These are phyloP conservation scores for Caradrina kadenii DNA, from an alignment of 2,888 invertebrate species.

Conservation along the genomic window DNA sequence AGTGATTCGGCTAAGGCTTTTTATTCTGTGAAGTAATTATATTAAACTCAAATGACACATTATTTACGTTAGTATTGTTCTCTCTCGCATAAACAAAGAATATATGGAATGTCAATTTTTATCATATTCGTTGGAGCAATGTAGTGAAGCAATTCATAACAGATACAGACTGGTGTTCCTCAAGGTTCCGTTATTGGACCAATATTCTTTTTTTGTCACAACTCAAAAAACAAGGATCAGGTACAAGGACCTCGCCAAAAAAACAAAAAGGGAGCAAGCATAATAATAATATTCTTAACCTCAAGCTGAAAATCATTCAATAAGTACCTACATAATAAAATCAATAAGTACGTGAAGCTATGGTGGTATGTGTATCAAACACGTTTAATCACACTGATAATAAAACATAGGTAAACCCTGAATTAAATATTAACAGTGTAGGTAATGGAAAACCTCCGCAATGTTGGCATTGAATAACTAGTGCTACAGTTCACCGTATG, in stretches of 20 bases:
- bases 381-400: not conserved
- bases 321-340: constrained; percentile 7
- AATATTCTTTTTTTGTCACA: not conserved
- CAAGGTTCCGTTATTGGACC: not conserved
- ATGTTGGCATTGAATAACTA: not conserved
- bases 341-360: not conserved
- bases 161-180: not conserved
- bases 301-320: not conserved
- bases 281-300: not conserved
- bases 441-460: constrained; percentile 2
- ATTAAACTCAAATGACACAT: too few species aligned
- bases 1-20: not conserved
- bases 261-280: not conserved
- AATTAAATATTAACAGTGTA: constrained; percentile 2
- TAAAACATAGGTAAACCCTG: constrained; percentile 6
- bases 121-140: too few species aligned
- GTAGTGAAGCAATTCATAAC: not conserved
- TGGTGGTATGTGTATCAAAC: not conserved
- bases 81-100: not conserved
- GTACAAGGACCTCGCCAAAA: not conserved
- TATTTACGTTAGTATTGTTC: not conserved
- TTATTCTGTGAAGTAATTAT: not conserved
- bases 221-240: not conserved
- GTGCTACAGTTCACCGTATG: not conserved
- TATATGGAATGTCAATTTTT: not conserved